phyloP scores from a whole-genome alignment of 64 coral and sea anemone genomes.

The Dendronephthya gigantea region DNA sequence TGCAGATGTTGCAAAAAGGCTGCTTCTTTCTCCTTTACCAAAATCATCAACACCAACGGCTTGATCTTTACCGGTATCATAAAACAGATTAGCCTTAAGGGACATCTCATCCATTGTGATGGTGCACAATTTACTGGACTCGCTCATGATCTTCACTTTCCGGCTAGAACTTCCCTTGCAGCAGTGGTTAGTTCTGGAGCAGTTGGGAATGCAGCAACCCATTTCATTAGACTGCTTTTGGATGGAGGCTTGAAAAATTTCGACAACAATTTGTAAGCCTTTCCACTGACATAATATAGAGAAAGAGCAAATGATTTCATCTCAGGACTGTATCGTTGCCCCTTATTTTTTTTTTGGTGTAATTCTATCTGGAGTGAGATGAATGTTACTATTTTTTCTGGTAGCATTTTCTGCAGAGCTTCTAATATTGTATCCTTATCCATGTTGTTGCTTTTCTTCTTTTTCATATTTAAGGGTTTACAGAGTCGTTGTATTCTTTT shows the following conservation, averaged over 20 bases:
- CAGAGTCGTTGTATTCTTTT: not conserved
- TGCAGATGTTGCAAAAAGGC: not conserved
- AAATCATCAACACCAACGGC: not conserved
- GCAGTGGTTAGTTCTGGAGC: not conserved
- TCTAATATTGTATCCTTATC: not conserved
- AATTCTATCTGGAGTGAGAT: not conserved
- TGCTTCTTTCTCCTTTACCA: not conserved
- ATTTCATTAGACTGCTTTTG: not conserved
- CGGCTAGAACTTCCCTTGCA: not conserved
- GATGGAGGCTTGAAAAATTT: not conserved
- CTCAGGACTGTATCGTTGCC: not conserved
- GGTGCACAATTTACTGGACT: not conserved
- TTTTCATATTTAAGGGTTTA: not conserved
- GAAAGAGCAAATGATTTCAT: not conserved
- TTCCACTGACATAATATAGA: not conserved
- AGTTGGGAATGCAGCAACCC: not conserved
- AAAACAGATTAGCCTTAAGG: not conserved
- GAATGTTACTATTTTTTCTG: too few species aligned
- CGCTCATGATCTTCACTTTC: not conserved
- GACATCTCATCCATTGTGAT: not conserved
- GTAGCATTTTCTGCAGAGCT: too few species aligned
- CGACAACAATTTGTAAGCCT: not conserved
- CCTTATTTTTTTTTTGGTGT: not conserved
- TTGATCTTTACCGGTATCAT: not conserved
- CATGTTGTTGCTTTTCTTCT: not conserved